A percentile compares a stretch with the other conserved stretches of the same genome.
Evolutionary conservation across 2,797 vertebrate genomes (phyloP).

Genomic region (Acridotheres tristis): DNA sequence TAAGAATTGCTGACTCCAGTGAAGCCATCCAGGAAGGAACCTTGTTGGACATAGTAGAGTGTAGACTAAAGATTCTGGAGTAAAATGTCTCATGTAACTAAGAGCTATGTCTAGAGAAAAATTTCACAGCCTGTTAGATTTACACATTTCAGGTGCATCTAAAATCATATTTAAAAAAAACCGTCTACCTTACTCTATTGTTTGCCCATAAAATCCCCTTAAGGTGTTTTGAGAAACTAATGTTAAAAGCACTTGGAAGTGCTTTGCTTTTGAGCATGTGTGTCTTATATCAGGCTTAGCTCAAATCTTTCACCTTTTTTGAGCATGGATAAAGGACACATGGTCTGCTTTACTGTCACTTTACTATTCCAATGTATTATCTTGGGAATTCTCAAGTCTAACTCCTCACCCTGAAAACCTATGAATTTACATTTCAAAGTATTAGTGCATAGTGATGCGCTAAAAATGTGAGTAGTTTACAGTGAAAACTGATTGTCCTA

Average conservation of each 20-base stretch:
- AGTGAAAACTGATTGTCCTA: not conserved
- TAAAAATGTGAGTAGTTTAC: not conserved
- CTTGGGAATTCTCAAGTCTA: not conserved
- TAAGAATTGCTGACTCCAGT: not conserved
- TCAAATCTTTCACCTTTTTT: not conserved
- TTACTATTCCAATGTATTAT: not conserved
- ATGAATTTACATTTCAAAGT: not conserved
- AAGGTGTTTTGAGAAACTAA: not conserved
- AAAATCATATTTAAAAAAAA: not conserved
- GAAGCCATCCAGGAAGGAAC: not conserved
- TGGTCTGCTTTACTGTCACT: not conserved
- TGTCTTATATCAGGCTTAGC: not conserved
- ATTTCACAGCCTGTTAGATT: not conserved
- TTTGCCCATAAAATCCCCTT: not conserved
- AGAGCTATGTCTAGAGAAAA: not conserved
- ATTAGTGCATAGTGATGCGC: not conserved
- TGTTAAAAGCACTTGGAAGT: not conserved
- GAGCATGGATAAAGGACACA: not conserved
- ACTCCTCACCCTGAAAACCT: not conserved
- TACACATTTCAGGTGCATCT: not conserved
- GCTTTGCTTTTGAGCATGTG: not conserved
- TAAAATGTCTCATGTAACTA: not conserved
- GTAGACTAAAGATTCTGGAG: not conserved
- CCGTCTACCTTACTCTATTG: not conserved
- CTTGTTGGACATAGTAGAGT: not conserved